These are phyloP conservation scores for Lepidurus apus DNA, from an alignment of 1,140 invertebrate species.

Conservation along the genomic window DNA sequence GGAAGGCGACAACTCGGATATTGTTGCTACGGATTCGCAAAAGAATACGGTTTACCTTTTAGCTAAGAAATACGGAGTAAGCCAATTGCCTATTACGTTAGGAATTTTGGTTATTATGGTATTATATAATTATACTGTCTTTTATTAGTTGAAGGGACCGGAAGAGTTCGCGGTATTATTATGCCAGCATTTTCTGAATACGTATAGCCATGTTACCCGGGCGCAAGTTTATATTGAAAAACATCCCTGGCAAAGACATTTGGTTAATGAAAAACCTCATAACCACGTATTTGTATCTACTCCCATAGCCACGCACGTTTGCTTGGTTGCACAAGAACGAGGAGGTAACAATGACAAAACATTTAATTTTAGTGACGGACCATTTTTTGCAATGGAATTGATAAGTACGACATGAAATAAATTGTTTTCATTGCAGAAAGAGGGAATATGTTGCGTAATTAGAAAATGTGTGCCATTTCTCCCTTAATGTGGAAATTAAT, in stretches of 20 bases:
- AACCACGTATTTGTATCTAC: constrained; percentile 67
- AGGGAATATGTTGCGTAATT: no score
- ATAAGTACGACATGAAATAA: no score
- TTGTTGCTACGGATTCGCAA: constrained; percentile 66
- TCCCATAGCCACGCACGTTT: constrained; percentile 56
- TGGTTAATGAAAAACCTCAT: constrained; percentile 53
- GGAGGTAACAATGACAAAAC: constrained; percentile 48
- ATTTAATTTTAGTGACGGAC: no score
- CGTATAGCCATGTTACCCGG: constrained; percentile 62
- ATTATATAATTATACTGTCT: background rate
- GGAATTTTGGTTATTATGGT: background rate
- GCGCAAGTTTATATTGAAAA: constrained; percentile 61
- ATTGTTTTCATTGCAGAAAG: no score
- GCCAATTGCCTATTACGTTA: background rate
- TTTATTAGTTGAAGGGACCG: constrained; percentile 54
- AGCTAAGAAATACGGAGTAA: constrained; percentile 64
- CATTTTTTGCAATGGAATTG: no score
- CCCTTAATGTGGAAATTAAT: background rate
- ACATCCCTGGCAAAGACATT: constrained; percentile 65
- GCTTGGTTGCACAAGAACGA: constrained; percentile 56
- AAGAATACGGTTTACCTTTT: constrained; percentile 75
- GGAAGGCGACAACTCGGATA: constrained; percentile 43
- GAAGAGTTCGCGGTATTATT: constrained; percentile 65
- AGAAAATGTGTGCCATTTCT: background rate
- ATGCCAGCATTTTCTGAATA: constrained; percentile 63